These are phyloP conservation scores for Cinclus mexicanus DNA, from an alignment of 2,113 vertebrate genomes.

Conservation along the genomic window DNA sequence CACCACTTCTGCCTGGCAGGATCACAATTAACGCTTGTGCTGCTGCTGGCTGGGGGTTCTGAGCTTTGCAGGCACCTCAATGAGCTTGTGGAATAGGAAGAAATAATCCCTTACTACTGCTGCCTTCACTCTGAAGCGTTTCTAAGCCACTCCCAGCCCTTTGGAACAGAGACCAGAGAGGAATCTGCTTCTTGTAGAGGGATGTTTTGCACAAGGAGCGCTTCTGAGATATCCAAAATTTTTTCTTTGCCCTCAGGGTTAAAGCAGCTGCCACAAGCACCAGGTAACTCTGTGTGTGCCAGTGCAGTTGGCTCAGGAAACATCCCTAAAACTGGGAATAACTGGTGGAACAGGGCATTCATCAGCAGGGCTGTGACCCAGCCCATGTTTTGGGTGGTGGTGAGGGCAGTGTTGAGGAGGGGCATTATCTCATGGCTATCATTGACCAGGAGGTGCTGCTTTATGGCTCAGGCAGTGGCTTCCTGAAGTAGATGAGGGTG, in stretches of 20 bases:
- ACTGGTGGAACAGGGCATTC: background rate
- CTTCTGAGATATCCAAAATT: background rate
- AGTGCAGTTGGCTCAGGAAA: background rate
- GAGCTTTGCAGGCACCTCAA: background rate
- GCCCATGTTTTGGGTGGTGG: background rate
- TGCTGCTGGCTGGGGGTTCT: background rate
- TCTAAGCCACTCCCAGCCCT: background rate
- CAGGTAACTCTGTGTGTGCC: background rate
- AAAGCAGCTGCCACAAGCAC: background rate
- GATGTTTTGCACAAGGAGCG: accelerated
- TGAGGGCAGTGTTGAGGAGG: background rate
- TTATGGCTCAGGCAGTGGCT: background rate
- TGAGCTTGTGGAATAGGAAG: background rate
- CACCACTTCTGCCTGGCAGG: background rate
- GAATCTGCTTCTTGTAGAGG: background rate
- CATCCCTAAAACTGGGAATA: background rate
- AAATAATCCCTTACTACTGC: background rate
- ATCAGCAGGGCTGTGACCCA: background rate
- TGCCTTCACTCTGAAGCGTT: background rate
- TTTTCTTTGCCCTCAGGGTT: background rate
- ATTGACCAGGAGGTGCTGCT: background rate
- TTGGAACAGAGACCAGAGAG: background rate
- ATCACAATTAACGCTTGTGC: background rate
- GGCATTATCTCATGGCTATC: accelerated
- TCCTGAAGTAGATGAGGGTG: background rate